Evolutionary conservation across 2,113 vertebrate genomes (phyloP), one percentile per base, ranked within the genome.

Genomic region (Mionectes macconnelli): DNA sequence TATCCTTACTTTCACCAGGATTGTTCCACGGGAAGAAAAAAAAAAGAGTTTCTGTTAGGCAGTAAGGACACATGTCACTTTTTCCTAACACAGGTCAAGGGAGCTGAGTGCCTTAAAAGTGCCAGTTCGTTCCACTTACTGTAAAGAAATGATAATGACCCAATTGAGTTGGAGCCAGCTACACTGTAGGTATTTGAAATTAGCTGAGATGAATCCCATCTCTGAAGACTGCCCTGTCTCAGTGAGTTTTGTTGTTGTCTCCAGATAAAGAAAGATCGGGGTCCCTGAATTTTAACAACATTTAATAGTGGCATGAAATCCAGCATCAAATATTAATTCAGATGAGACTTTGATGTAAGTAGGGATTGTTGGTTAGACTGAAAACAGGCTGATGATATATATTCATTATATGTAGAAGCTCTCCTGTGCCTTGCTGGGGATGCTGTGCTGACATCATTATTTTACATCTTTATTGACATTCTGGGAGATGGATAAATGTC

Each of bases 271-370:
- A 76, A 90, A 64, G 22, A 37, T 8, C 18, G 12, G 18, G 39
- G 14, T 67, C n/a, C 28, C 64, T 72, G 53, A 63, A 68, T 93
- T 92, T 94, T 90, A 86, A 64, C 22, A 86, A 16, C 27, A 0
- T 72, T 33, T 93, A 74, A 90, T 90, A 81, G 60, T 37, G 60
- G 33, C 21, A 67, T 77, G 72, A 88, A 93, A 90, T 88, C 55
- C 72, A 84, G 52, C 68, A 81, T 60, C 20, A 39, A 72, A 44
- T 86, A 86, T 83, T 95, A 84, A 95, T 95, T 97, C 79, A 94
- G 68, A 91, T 60, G 72, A 89, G 67, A 33, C 55, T 94, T 93
- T 96, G 86, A 90, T 95, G 78, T 77, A 91, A 91, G 60, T 74
- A 68, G 9, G 20, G 79, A 91, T 84, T 86, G 67, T 72, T 96